phyloP scores from a whole-genome alignment of 1,140 invertebrate genomes.

The Melitaea cinxia region DNA sequence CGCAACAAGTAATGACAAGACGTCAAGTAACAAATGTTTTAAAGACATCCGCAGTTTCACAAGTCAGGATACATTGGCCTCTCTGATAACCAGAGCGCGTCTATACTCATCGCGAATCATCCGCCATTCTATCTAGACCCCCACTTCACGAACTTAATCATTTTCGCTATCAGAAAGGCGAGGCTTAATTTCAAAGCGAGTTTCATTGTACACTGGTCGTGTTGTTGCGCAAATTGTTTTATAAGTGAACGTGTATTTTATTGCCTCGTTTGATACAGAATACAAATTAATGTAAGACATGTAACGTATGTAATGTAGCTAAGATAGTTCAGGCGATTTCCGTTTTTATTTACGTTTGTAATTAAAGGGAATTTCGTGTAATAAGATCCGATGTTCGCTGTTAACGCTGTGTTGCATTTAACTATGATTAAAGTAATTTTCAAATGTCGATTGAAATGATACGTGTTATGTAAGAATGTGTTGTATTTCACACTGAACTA shows the following conservation, averaged over 20 bases:
- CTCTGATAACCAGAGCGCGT: slow-evolving; percentile 33
- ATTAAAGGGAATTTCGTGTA: neutral
- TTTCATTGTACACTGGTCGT: slow-evolving; percentile 4
- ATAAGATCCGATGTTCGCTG: neutral
- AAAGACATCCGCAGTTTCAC: slow-evolving; percentile 17
- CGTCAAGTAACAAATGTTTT: slow-evolving; percentile 11
- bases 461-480: neutral
- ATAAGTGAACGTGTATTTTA: slow-evolving; percentile 31
- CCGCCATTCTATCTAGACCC: slow-evolving; percentile 6
- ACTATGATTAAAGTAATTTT: slow-evolving; percentile 16
- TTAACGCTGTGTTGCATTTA: neutral
- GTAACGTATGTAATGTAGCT: neutral
- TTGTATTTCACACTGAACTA: neutral
- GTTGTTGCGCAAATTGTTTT: slow-evolving; percentile 28
- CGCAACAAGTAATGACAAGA: slow-evolving; percentile 12
- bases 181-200: neutral
- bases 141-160: neutral
- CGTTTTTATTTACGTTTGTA: neutral
- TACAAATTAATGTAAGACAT: slow-evolving; percentile 26
- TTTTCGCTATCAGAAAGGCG: neutral
- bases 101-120: neutral
- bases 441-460: slow-evolving; percentile 12
- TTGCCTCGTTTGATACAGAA: slow-evolving; percentile 23
- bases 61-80: slow-evolving; percentile 31
- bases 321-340: neutral